phyloP scores from a whole-genome alignment of 2,888 invertebrate genomes.

The Polyommatus icarus region DNA sequence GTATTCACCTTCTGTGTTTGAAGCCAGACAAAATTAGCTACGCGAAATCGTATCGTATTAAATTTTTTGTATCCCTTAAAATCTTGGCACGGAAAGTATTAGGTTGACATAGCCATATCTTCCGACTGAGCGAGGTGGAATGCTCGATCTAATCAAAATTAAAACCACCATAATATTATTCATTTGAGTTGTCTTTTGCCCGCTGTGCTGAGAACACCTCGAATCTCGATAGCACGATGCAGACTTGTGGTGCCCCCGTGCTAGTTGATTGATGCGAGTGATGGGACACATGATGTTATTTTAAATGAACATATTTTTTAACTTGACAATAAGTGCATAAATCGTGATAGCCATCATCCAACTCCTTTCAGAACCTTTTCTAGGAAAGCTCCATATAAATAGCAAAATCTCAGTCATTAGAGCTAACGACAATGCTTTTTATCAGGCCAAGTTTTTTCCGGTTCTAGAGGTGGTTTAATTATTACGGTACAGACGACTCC shows the following conservation, averaged over 20 bases:
- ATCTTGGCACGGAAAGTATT: not conserved
- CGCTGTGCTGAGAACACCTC: too few relatives aligned
- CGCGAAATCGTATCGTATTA: not conserved
- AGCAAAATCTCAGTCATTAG: not conserved
- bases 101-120: too few relatives aligned
- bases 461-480: conserved; percentile 21
- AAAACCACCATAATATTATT: too few relatives aligned
- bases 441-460: conserved; percentile 1
- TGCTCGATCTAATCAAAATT: too few relatives aligned
- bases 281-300: too few relatives aligned
- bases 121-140: too few relatives aligned
- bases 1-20: not conserved
- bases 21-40: not conserved
- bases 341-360: not conserved
- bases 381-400: not conserved
- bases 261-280: too few relatives aligned
- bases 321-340: not conserved
- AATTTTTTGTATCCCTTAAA: not conserved
- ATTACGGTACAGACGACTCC: conserved; percentile 19
- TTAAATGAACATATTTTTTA: not conserved
- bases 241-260: too few relatives aligned
- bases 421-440: conserved; percentile 19
- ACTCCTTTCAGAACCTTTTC: not conserved
- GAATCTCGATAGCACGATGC: too few relatives aligned
- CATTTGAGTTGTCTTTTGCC: too few relatives aligned